Evolutionary conservation across 2,113 vertebrate species (phyloP).

Genomic region (Monarcha castaneiventris): DNA sequence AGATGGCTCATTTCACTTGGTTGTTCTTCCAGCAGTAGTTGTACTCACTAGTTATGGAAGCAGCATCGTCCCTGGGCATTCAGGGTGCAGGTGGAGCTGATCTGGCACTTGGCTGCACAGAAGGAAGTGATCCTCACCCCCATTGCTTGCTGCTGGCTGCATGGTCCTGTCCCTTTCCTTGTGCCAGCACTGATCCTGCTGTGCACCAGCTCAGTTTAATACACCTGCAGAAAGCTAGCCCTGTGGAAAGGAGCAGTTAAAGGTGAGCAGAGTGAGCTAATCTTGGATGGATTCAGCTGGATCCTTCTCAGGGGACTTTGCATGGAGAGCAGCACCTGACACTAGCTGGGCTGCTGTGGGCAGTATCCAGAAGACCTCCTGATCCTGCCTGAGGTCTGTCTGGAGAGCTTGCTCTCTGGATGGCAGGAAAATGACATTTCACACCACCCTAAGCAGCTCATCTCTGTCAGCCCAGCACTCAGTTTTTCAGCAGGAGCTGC

Average conservation of each 20-base stretch:
- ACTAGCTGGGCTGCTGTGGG: accelerated
- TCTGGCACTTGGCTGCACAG: background rate
- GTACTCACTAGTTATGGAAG: background rate
- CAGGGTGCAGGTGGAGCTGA: background rate
- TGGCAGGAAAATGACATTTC: background rate
- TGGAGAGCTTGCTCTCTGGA: background rate
- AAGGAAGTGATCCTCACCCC: background rate
- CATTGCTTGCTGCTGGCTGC: accelerated
- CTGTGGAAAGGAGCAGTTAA: background rate
- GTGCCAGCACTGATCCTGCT: background rate
- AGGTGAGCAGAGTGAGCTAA: background rate
- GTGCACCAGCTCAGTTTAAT: background rate
- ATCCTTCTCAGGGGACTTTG: background rate
- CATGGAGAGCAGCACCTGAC: background rate
- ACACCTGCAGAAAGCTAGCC: background rate
- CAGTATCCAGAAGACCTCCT: accelerated
- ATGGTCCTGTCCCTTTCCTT: background rate
- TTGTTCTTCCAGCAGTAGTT: background rate
- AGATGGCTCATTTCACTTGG: background rate
- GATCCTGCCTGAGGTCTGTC: background rate
- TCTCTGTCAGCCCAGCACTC: background rate
- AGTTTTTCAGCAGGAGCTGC: background rate
- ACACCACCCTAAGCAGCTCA: background rate
- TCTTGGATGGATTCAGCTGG: background rate
- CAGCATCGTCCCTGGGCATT: background rate